Evolutionary conservation across 1,140 invertebrate species (phyloP).

Genomic region (Trialeurodes vaporariorum): DNA sequence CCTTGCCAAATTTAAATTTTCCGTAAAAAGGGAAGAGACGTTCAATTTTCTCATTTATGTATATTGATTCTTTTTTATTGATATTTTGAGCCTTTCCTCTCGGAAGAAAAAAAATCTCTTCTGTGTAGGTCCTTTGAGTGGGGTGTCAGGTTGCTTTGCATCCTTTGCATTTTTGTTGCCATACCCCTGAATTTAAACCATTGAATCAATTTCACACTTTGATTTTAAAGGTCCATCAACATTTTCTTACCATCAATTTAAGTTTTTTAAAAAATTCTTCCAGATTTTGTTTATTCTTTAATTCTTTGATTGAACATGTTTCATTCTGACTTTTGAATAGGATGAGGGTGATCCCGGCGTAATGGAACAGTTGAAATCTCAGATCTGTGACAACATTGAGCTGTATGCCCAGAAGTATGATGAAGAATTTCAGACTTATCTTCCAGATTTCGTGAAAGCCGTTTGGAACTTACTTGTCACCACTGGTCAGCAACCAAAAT

Average conservation of each 20-base stretch:
- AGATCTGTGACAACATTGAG: conserved; percentile 90
- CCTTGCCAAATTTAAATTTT: too few species aligned
- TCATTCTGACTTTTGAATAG: conserved; percentile 35
- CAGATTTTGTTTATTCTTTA: conserved; percentile 1
- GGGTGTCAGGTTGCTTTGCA: too few species aligned
- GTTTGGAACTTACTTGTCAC: conserved; percentile 83
- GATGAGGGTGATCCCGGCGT: conserved; percentile 82
- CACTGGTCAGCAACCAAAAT: conserved; percentile 76
- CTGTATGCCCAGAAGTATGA: conserved; percentile 96
- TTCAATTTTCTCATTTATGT: too few species aligned
- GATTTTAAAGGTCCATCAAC: not conserved
- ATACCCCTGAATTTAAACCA: too few species aligned
- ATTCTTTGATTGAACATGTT: conserved; percentile 18
- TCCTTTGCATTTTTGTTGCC: too few species aligned
- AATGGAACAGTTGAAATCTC: conserved; percentile 81
- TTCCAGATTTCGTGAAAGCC: conserved; percentile 79
- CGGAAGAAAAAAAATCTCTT: too few species aligned
- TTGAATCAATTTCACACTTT: too few species aligned
- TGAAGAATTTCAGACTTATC: conserved; percentile 84
- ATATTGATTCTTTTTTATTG: too few species aligned
- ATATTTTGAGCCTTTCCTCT: too few species aligned
- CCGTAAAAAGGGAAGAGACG: too few species aligned
- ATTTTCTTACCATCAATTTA: not conserved
- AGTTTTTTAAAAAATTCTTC: not conserved
- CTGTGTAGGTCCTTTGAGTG: too few species aligned